Evolutionary conservation across 2,888 invertebrate genomes (phyloP).

Genomic region (Cantharis rustica): DNA sequence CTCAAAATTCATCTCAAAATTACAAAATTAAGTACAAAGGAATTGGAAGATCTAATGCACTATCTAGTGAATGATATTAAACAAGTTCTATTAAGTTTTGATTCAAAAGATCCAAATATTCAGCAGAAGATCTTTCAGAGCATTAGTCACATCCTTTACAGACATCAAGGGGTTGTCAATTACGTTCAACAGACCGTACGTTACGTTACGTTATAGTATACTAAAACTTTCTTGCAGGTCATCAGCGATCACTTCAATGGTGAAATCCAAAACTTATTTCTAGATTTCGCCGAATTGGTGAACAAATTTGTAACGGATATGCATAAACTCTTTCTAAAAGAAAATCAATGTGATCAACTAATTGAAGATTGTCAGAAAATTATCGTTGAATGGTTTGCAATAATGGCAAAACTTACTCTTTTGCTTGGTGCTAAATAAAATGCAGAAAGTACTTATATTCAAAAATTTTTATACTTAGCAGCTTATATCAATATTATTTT

Average conservation of each 20-base stretch:
- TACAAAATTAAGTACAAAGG: rapidly evolving
- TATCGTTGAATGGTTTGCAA: background rate
- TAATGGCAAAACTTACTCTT: background rate
- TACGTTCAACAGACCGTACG: background rate
- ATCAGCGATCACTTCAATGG: too few relatives aligned
- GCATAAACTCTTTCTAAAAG: background rate
- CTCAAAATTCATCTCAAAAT: too few relatives aligned
- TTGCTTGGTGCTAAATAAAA: background rate
- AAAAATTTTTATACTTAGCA: background rate
- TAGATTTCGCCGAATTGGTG: background rate
- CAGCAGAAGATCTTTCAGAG: background rate
- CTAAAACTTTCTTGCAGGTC: background rate
- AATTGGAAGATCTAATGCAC: background rate
- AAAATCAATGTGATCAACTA: background rate
- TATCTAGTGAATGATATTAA: background rate
- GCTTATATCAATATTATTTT: background rate
- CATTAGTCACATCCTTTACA: background rate
- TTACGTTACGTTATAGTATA: too few relatives aligned
- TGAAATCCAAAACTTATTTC: background rate
- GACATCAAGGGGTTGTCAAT: background rate
- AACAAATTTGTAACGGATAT: background rate
- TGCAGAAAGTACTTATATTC: background rate
- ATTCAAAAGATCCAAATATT: background rate
- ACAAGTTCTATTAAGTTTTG: background rate
- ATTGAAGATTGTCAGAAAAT: background rate